Base-by-base conservation (phyloP, 2,797 vertebrate species). In the Pteronotus mesoamericanus region DNA sequence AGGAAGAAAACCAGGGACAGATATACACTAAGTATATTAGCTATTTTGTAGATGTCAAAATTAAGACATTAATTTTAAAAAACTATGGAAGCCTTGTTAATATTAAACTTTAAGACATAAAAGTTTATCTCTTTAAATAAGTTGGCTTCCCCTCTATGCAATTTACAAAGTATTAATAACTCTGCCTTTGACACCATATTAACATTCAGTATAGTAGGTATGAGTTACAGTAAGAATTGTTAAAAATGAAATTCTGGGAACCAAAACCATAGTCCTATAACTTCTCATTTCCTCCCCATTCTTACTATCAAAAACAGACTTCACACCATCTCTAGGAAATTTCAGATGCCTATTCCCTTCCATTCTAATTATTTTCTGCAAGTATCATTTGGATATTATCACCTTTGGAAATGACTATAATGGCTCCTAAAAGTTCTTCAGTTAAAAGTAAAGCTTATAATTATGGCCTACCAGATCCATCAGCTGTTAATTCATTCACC, bases 301-400 rank as follows among this genome's bases (percentile, higher is more conserved):
- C 64, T 72, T 93, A 80, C 69, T 12, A 69, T 68, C 26, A 71
- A 22, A 55, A 82, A 34, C 24, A 55, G n/a, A 34, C 46, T 71
- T 94, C 55, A 95, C 11, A 69, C 18, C 15, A 74, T 71, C 66
- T 55, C 18, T 92, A 88, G 94, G 69, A 94, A 85, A 79, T 86
- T 74, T 72, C 61, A 95, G 39, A 77, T 92, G 9, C 24, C 22
- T 14, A 21, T 19, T 84, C 10, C 39, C 6, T 91, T 94, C 37
- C n/a, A 84, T 71, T 75, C 44, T 66, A 66, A 37, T 82, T 72
- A 69, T 32, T 44, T n/a, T 61, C 16, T 66, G 22, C 29, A 88
- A 44, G 5, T 77, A 68, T 46, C 68, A 44, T 69, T 86, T 92
- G 82, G 46, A 71, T 61, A 75, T 37, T 39, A 72, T 55, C 34